phyloP scores from a whole-genome alignment of 1,140 invertebrate genomes.

The Caenorhabditis briggsae region DNA sequence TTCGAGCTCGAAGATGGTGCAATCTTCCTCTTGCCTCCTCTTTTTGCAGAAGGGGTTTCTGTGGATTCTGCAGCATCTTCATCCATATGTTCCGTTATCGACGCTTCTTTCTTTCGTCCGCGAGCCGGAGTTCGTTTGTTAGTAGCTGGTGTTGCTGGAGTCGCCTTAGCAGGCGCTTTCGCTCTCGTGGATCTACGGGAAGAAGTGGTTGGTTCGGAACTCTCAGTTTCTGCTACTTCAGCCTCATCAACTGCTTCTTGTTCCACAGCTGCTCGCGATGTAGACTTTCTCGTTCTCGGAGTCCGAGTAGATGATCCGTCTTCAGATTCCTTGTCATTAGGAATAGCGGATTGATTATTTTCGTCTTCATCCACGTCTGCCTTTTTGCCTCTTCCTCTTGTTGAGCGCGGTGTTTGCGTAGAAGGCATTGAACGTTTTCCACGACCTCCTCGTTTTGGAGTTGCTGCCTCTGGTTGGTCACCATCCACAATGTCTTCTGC shows the following conservation, averaged over 20 bases:
- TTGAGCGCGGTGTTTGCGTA: not conserved
- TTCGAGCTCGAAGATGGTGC: slow-evolving; percentile 22
- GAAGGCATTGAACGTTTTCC: not conserved
- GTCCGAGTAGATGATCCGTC: not conserved
- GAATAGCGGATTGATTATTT: not conserved
- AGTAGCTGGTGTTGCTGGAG: not conserved
- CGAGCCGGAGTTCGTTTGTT: slow-evolving; percentile 14
- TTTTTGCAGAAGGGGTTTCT: not conserved
- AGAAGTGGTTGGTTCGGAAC: slow-evolving; percentile 15
- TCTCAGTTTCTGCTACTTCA: slow-evolving; percentile 59
- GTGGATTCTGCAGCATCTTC: not conserved
- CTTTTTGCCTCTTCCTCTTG: slow-evolving; percentile 29
- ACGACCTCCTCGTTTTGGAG: not conserved
- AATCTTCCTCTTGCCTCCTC: slow-evolving; percentile 8
- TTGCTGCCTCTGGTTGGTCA: not conserved
- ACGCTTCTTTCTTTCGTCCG: slow-evolving; percentile 22
- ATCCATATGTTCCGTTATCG: not conserved
- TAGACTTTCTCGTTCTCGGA: not conserved
- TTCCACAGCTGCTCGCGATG: slow-evolving; percentile 3
- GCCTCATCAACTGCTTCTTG: slow-evolving; percentile 17
- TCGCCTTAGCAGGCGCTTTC: not conserved
- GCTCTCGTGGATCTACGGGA: slow-evolving; percentile 45
- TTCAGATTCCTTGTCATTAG: not conserved
- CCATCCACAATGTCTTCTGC: slow-evolving; percentile 5
- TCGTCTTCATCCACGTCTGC: not conserved